Conservation (phyloP, 2,113 vertebrate species). For the Larimichthys polyactis region DNA sequence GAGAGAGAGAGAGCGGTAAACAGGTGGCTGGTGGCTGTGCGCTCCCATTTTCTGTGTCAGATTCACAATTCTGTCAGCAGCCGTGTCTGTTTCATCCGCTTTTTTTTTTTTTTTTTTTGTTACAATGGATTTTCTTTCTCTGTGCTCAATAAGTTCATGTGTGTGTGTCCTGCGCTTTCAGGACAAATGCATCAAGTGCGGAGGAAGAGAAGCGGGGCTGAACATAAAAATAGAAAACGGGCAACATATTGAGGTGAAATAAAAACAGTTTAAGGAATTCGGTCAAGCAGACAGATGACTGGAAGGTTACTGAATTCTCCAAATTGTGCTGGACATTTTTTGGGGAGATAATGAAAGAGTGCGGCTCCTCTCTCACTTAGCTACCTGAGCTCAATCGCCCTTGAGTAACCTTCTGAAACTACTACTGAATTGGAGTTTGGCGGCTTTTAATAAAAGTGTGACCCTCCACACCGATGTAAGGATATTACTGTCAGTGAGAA, state of each 20-base stretch:
- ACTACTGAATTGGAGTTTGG: neutral
- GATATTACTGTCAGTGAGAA: slow-evolving; percentile 21
- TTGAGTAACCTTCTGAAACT: slow-evolving; percentile 25
- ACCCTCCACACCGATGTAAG: neutral
- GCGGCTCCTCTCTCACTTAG: slow-evolving; percentile 9
- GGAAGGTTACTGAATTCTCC: slow-evolving; percentile 32
- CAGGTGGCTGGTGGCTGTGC: slow-evolving; percentile 49
- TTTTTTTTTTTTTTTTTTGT: slow-evolving; percentile 47
- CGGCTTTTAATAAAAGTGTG: neutral
- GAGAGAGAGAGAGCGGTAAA: slow-evolving; percentile 49
- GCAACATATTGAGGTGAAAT: slow-evolving; percentile 22
- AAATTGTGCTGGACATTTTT: slow-evolving; percentile 26
- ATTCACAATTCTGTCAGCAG: slow-evolving; percentile 79
- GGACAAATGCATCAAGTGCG: slow-evolving; percentile 27
- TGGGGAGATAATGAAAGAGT: slow-evolving; percentile 21
- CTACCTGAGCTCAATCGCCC: slow-evolving; percentile 3
- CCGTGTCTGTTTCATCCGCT: slow-evolving; percentile 66
- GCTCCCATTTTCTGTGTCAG: slow-evolving; percentile 58
- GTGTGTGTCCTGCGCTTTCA: slow-evolving; percentile 43
- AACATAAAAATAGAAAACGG: slow-evolving; percentile 41
- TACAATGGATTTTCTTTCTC: slow-evolving; percentile 60
- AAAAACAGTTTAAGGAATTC: slow-evolving; percentile 30
- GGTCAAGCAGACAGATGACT: slow-evolving; percentile 4
- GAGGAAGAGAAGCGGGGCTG: slow-evolving; percentile 12
- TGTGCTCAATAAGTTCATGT: slow-evolving; percentile 45